Evolutionary conservation across 2,888 invertebrate genomes (phyloP).

Genomic region (Hydriomena furcata): DNA sequence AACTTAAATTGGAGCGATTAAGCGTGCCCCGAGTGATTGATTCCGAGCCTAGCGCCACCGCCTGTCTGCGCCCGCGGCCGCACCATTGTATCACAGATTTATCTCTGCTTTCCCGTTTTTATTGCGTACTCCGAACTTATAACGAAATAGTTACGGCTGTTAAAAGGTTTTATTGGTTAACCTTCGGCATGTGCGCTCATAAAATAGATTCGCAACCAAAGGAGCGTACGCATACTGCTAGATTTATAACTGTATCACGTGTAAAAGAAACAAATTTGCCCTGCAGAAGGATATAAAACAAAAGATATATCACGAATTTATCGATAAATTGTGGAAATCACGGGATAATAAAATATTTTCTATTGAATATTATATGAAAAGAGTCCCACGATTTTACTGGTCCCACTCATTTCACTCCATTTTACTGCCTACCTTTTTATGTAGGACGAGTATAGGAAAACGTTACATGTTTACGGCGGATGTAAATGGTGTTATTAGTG

Average conservation of each 20-base stretch:
- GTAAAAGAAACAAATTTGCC: constrained; percentile 80
- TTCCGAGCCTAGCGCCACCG: constrained; percentile 52
- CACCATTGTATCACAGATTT: constrained; percentile 70
- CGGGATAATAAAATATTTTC: constrained; percentile 81
- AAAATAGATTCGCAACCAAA: constrained; percentile 81
- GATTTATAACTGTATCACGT: constrained; percentile 79
- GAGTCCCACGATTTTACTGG: constrained; percentile 76
- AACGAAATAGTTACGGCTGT: constrained; percentile 83
- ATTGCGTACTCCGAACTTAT: constrained; percentile 82
- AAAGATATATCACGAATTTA: constrained; percentile 76
- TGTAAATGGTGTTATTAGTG: constrained; percentile 50
- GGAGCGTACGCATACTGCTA: constrained; percentile 73
- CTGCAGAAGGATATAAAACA: constrained; percentile 76
- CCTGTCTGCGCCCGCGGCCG: constrained; percentile 41
- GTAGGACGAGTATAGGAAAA: constrained; percentile 61
- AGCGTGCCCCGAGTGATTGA: constrained; percentile 67
- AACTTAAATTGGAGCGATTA: constrained; percentile 76
- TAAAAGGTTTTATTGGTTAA: constrained; percentile 84
- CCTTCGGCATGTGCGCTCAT: constrained; percentile 80
- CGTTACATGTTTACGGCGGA: constrained; percentile 47
- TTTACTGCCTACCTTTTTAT: constrained; percentile 76
- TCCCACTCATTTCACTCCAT: constrained; percentile 74
- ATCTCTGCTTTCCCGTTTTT: constrained; percentile 79
- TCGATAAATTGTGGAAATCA: constrained; percentile 80
- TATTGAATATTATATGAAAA: constrained; percentile 82